A percentile compares a stretch with the other conserved stretches of the same genome.
Conservation (phyloP, 2,113 vertebrate genomes). For the Lagopus leucura region DNA sequence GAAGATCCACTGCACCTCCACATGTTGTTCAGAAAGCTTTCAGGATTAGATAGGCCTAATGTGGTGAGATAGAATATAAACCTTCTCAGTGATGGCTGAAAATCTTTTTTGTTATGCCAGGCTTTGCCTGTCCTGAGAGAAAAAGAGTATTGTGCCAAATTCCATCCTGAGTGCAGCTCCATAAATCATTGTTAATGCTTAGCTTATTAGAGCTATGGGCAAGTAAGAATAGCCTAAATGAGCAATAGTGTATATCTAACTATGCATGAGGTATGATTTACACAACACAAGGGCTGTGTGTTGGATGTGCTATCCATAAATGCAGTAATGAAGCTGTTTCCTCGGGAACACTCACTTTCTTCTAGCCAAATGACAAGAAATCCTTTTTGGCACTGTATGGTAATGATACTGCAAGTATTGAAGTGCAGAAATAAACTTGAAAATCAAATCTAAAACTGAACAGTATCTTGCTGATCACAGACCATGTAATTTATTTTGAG, state of each 20-base stretch:
- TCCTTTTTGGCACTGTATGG: neutral
- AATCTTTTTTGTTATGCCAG: neutral
- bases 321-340: neutral
- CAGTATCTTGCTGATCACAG: neutral
- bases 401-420: slow-evolving; percentile 11
- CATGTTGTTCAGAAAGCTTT: neutral
- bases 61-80: neutral
- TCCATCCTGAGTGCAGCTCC: neutral
- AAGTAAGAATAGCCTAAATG: slow-evolving; percentile 24
- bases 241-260: slow-evolving; percentile 34
- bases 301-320: neutral
- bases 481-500: neutral
- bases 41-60: neutral
- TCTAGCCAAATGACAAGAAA: slow-evolving; percentile 20
- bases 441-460: slow-evolving; percentile 33
- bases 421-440: slow-evolving; percentile 5
- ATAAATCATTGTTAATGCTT: slow-evolving; percentile 19
- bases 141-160: neutral
- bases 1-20: neutral
- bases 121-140: slow-evolving; percentile 13
- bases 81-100: neutral
- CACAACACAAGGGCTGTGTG: neutral
- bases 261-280: slow-evolving; percentile 1
- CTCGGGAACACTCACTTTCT: neutral
- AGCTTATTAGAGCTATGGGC: slow-evolving; percentile 18